Evolutionary conservation across 2,113 vertebrate species (phyloP), one percentile per base, ranked within the genome.

Genomic region (Nestor notabilis): DNA sequence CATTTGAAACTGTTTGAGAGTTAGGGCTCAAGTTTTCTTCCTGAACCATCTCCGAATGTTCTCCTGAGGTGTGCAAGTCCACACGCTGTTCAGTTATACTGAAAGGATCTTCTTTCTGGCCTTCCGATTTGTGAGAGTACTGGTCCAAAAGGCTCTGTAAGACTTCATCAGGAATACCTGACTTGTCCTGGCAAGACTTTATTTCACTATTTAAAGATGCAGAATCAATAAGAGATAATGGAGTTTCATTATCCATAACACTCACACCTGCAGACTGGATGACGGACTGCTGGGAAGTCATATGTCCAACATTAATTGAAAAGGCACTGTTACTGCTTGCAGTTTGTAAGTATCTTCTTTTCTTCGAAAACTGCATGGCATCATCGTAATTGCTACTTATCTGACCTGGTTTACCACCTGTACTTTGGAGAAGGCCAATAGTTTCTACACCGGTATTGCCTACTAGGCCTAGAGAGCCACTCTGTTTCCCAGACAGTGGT

Each of bases 311-410:
- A 55, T 98, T 98, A 64, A 99, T 96, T 56, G 99, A 99, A 97
- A 99, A 99, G 98, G 99, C 99, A 98, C 97, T 98, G 97, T 98
- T 97, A 96, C 98, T 99, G 97, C 98, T 99, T 95, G 99, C 98
- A 63, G 99, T 99, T 94, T 99, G 99, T 96, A 99, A 97, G 96
- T 99, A 99, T 95, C 99, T 99, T 96, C 99, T 99, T 97, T 99
- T 99, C 99, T 99, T 99, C 94, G 99, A 98, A 97, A 99, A 99
- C 98, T 99, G 99, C 99, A 99, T 99, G 98, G 99, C 99, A 95
- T 99, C 99, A 25, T 99, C 99, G 3, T 99, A 99, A 98, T 99
- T 99, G 98, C 99, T 99, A 98, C 98, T 99, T 92, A 98, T 97
- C 21, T 98, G 98, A 87, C 98, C 99, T 87, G 98, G 98, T 94